Evolutionary conservation across 2,888 invertebrate genomes (phyloP).

Genomic region (Calameuta filiformis): DNA sequence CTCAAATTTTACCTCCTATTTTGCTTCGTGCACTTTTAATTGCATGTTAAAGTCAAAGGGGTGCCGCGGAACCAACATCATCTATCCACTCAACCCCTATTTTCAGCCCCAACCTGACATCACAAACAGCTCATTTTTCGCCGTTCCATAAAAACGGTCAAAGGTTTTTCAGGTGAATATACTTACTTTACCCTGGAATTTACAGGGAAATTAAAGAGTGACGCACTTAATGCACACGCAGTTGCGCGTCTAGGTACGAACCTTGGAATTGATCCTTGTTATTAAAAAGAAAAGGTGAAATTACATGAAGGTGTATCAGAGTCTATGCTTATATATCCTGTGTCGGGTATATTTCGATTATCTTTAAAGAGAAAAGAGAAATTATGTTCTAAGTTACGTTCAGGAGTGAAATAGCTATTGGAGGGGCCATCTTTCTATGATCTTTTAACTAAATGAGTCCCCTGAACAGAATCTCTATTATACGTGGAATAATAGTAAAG

Average conservation of each 20-base stretch:
- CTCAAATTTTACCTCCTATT: no score
- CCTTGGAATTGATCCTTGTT: neutral
- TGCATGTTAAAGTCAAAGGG: constrained; percentile 23
- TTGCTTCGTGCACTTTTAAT: constrained; percentile 14
- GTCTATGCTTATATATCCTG: no score
- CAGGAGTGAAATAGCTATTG: no score
- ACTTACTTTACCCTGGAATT: neutral
- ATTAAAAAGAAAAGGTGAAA: neutral
- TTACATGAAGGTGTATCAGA: neutral
- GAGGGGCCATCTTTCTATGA: no score
- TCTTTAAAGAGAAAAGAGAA: no score
- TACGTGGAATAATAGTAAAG: no score
- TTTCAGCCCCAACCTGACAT: neutral
- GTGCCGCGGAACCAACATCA: neutral
- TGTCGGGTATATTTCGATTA: no score
- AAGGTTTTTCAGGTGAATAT: neutral
- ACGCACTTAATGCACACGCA: neutral
- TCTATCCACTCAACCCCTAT: neutral
- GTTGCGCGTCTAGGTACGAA: neutral
- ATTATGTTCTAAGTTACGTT: no score
- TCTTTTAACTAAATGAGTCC: no score
- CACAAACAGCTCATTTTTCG: neutral
- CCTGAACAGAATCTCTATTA: no score
- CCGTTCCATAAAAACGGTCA: neutral
- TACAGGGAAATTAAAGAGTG: neutral